These are phyloP conservation scores for Phocides pigmalion DNA, from an alignment of 1,140 invertebrate species.

Conservation along the genomic window DNA sequence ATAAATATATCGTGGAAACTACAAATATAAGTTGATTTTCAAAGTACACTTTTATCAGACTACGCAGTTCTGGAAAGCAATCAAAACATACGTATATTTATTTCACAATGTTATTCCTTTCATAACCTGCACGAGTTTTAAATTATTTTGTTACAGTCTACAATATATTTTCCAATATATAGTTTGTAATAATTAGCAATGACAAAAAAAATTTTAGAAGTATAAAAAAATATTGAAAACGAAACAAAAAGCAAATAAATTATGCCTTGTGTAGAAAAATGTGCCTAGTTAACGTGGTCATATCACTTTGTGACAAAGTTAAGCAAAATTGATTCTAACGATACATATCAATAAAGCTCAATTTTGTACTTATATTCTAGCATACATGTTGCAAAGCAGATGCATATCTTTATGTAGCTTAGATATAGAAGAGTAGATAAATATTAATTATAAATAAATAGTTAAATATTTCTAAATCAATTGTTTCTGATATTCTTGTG, in stretches of 20 bases:
- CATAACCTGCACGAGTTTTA: too few relatives aligned
- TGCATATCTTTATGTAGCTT: slow-evolving; percentile 64
- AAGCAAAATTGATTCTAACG: slow-evolving; percentile 53
- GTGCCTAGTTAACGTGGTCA: slow-evolving; percentile 30
- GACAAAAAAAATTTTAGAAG: too few relatives aligned
- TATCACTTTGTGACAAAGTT: slow-evolving; percentile 32
- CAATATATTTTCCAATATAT: too few relatives aligned
- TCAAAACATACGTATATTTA: too few relatives aligned
- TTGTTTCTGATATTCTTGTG: slow-evolving; percentile 20
- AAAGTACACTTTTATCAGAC: too few relatives aligned
- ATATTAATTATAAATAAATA: slow-evolving; percentile 52
- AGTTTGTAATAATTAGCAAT: too few relatives aligned
- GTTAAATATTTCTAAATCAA: slow-evolving; percentile 50
- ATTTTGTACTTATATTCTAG: slow-evolving; percentile 79
- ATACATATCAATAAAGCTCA: slow-evolving; percentile 82
- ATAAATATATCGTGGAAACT: too few relatives aligned
- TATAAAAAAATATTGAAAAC: too few relatives aligned
- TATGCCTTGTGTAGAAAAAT: slow-evolving; percentile 6
- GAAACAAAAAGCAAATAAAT: slow-evolving; percentile 17
- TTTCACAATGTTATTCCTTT: too few relatives aligned
- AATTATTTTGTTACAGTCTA: too few relatives aligned
- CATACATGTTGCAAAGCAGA: slow-evolving; percentile 72
- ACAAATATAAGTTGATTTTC: too few relatives aligned
- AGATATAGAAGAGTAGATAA: slow-evolving; percentile 54
- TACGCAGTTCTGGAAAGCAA: too few relatives aligned